phyloP scores from a whole-genome alignment of 2,113 vertebrate species.

The Connochaetes taurinus region DNA sequence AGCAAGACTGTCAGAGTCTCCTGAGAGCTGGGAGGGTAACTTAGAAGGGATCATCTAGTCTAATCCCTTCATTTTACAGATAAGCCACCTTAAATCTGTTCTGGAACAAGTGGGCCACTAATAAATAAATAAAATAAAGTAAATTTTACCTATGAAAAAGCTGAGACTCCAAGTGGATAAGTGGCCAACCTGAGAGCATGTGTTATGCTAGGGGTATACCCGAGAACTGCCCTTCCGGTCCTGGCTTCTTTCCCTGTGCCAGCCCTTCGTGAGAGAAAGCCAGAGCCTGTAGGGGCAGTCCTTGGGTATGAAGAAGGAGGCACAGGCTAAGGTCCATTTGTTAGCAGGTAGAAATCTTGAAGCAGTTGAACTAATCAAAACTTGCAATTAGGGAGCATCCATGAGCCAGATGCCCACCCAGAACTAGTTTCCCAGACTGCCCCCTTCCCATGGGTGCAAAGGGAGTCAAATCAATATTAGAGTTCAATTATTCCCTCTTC shows the following conservation, averaged over 20 bases:
- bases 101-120: slow-evolving; percentile 51
- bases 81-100: slow-evolving; percentile 61
- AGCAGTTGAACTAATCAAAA: slow-evolving; percentile 25
- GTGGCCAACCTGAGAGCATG: background rate
- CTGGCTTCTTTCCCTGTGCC: background rate
- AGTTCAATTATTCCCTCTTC: slow-evolving; percentile 15
- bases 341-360: slow-evolving; percentile 32
- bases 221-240: background rate
- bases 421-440: background rate
- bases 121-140: slow-evolving; percentile 68
- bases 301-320: background rate
- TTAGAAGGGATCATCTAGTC: slow-evolving; percentile 30
- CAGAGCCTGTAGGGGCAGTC: background rate
- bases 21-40: background rate
- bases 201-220: background rate
- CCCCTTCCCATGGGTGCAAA: background rate
- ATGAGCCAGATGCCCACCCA: background rate
- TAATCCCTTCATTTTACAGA: slow-evolving; percentile 68
- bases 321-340: background rate
- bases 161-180: background rate
- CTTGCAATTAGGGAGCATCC: background rate
- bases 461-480: slow-evolving; percentile 12
- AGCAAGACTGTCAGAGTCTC: background rate
- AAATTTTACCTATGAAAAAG: slow-evolving; percentile 51
- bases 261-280: background rate